phyloP scores from a whole-genome alignment of 2,888 invertebrate species.

The Automeris io region DNA sequence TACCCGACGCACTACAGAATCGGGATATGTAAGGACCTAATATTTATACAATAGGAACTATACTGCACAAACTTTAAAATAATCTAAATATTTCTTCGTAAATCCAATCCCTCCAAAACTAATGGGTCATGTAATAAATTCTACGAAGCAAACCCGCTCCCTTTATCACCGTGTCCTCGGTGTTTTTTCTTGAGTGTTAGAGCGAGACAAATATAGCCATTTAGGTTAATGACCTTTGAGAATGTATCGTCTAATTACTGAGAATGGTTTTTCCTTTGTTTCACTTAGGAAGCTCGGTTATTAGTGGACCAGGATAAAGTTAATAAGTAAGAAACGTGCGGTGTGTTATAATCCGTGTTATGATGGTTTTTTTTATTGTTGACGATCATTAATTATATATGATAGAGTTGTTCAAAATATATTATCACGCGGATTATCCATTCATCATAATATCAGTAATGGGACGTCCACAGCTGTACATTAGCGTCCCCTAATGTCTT shows the following conservation, averaged over 20 bases:
- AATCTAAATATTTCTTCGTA: neutral
- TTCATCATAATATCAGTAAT: no score
- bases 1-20: no score
- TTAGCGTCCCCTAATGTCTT: no score
- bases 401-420: no score
- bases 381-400: neutral
- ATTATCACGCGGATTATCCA: no score
- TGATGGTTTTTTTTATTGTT: slow-evolving; percentile 22
- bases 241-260: slow-evolving; percentile 56
- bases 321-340: slow-evolving; percentile 31
- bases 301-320: slow-evolving; percentile 9
- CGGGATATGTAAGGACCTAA: no score
- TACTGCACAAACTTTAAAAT: slow-evolving; percentile 2
- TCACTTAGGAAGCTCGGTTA: slow-evolving; percentile 13
- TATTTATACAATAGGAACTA: neutral
- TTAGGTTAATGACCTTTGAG: slow-evolving; percentile 47
- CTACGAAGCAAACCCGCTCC: slow-evolving; percentile 7
- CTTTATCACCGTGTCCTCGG: slow-evolving; percentile 11
- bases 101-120: slow-evolving; percentile 3
- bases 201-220: slow-evolving; percentile 37
- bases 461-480: no score
- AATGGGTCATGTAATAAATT: slow-evolving; percentile 4
- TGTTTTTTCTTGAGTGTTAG: slow-evolving; percentile 25
- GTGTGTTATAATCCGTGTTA: slow-evolving; percentile 22
- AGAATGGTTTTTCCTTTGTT: slow-evolving; percentile 32